Percentiles rank a stretch among this genome's conserved stretches.
Conservation (phyloP, 2,113 vertebrate species). For the Opisthocomus hoazin region DNA sequence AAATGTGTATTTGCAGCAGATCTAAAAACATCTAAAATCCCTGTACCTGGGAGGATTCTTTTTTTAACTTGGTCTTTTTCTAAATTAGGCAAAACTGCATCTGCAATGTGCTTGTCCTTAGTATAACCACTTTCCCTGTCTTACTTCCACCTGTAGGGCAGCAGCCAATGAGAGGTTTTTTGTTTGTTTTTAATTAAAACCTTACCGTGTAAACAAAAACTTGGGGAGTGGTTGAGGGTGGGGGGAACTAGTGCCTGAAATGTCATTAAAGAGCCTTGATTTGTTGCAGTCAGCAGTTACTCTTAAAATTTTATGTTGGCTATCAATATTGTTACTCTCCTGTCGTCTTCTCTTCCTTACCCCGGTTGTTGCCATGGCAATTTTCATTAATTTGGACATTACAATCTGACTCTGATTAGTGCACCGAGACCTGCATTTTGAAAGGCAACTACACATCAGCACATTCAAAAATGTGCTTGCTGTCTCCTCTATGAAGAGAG, state of each 20-base stretch:
- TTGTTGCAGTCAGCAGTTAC: neutral
- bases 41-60: neutral
- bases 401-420: neutral
- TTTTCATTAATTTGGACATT: neutral
- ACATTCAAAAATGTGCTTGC: neutral
- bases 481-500: neutral
- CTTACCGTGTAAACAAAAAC: neutral
- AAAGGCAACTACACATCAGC: neutral
- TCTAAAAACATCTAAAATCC: neutral
- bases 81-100: neutral
- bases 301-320: neutral
- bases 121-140: neutral
- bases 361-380: neutral
- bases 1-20: neutral
- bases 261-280: neutral
- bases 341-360: neutral
- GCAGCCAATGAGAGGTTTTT: neutral
- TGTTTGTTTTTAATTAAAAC: neutral
- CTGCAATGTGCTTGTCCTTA: neutral
- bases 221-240: neutral
- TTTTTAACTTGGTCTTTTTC: neutral
- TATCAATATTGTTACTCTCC: neutral
- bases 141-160: neutral
- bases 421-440: neutral
- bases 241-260: neutral